These are phyloP conservation scores for Volucella bombylans DNA, from an alignment of 2,888 invertebrate species.

Conservation along the genomic window DNA sequence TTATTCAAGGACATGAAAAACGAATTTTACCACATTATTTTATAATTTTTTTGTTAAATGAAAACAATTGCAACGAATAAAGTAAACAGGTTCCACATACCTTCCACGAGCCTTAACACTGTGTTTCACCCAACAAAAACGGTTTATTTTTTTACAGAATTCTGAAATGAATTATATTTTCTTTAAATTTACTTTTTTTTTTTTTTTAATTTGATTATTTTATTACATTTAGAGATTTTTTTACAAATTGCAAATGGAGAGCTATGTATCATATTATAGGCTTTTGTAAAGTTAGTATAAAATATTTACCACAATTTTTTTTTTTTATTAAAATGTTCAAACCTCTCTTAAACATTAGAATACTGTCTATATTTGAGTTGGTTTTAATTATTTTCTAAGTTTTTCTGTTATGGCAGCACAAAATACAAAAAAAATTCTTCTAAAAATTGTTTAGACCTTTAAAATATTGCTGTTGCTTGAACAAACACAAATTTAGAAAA, in stretches of 20 bases:
- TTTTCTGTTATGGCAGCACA: slow-evolving; percentile 64
- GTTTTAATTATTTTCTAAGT: slow-evolving; percentile 32
- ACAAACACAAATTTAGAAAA: slow-evolving; percentile 10
- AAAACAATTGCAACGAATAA: slow-evolving; percentile 28
- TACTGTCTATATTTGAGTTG: slow-evolving; percentile 57
- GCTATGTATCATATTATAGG: slow-evolving; percentile 37
- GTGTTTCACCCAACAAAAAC: slow-evolving; percentile 69
- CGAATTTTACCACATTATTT: slow-evolving; percentile 38
- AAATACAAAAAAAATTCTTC: slow-evolving; percentile 65
- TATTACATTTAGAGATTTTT: slow-evolving; percentile 55
- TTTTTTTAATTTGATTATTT: slow-evolving; percentile 47
- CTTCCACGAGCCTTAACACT: slow-evolving; percentile 66
- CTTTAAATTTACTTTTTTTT: neutral
- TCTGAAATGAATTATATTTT: slow-evolving; percentile 24
- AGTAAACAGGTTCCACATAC: slow-evolving; percentile 45
- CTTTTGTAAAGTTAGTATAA: slow-evolving; percentile 62
- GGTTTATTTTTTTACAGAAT: slow-evolving; percentile 15
- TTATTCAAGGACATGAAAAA: slow-evolving; percentile 2
- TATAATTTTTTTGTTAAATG: neutral
- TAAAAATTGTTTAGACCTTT: slow-evolving; percentile 51
- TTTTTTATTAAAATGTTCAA: slow-evolving; percentile 17
- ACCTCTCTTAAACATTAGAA: slow-evolving; percentile 60
- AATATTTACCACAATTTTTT: slow-evolving; percentile 51
- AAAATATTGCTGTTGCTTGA: slow-evolving; percentile 30
- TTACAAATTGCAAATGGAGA: slow-evolving; percentile 42